Evolutionary conservation across 2,113 vertebrate genomes (phyloP), one percentile per base, ranked within the genome.

Genomic region (Pomatostomus ruficeps): DNA sequence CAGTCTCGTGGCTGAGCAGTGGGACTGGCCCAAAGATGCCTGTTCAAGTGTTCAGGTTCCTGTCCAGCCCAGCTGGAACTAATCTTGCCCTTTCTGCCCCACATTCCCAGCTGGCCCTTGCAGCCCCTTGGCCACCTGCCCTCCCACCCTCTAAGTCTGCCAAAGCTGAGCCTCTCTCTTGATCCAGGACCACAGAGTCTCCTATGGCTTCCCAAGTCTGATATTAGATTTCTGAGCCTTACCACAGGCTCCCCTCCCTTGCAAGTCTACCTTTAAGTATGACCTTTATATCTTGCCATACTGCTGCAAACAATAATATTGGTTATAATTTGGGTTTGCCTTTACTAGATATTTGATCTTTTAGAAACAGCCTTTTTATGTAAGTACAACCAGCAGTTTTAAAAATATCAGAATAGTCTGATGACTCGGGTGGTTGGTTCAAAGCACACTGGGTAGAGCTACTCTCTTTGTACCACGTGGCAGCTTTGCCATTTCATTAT

Each of bases 291-390:
- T 65, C 23, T 57, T 58, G 49, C 58, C 83, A 76, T 45, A 28
- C 28, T 67, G 54, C 35, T 71, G 29, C 51, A 81, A 77, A 81
- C 18, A 85, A 73, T 59, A 91, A 76, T 59, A 85, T 3, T 29
- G 71, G 21, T 72, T 93, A 77, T 58, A 88, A 85, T 78, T 85
- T 49, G 68, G 22, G 7, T 58, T 84, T 88, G 78, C 62, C 68
- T 76, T 96, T 91, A 82, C 80, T 59, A 73, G n/a, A 74, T 48
- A 90, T 58, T 38, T 87, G 82, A 80, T 93, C 36, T 85, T 91
- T 93, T 48, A 66, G 62, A 95, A 93, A 77, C 3, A 68, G 85
- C 59, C 48, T 48, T 58, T 95, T 80, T 72, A 51, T 83, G 20
- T 36, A 18, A 92, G 77, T 67, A 76, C 31, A 90, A 71, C 59